A percentile compares a stretch with the other conserved stretches of the same genome.
phyloP scores from a whole-genome alignment of 2,113 vertebrate genomes.

The Channa argus region DNA sequence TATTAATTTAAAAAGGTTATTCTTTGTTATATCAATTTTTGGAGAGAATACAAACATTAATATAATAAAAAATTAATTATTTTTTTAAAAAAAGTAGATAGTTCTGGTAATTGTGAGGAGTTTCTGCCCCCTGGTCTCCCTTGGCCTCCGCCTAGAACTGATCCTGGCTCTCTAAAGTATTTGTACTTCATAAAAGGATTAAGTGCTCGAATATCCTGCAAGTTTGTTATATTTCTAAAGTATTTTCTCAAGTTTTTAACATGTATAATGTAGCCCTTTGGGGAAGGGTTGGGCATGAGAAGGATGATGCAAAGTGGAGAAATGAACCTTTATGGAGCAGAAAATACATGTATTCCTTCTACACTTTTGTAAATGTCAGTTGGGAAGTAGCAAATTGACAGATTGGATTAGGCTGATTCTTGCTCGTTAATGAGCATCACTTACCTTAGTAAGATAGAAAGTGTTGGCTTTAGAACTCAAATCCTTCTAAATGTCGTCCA shows the following conservation, averaged over 20 bases:
- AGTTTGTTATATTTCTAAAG: no score
- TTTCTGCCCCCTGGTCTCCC: no score
- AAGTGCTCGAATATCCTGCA: not conserved
- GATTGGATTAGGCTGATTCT: slow-evolving; percentile 1
- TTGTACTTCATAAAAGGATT: not conserved
- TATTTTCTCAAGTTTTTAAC: not conserved
- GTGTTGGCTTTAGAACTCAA: slow-evolving; percentile 2
- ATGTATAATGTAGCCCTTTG: not conserved
- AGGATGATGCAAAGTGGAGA: not conserved
- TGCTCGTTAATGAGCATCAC: slow-evolving; percentile 29
- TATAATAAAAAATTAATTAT: no score
- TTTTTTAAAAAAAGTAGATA: no score
- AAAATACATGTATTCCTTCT: not conserved
- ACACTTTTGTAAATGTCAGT: slow-evolving; percentile 12
- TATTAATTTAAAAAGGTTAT: no score
- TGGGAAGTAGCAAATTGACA: slow-evolving; percentile 22
- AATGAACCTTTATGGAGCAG: not conserved
- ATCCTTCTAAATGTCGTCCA: slow-evolving; percentile 30
- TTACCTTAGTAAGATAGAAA: slow-evolving; percentile 17
- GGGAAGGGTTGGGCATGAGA: not conserved
- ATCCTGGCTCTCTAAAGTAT: not conserved
- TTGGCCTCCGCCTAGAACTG: no score
- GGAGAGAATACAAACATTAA: no score
- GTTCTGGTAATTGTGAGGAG: no score
- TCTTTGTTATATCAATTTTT: no score